A percentile compares a stretch with the other conserved stretches of the same genome.
Evolutionary conservation across 2,113 vertebrate genomes (phyloP).

Genomic region (Ia io): DNA sequence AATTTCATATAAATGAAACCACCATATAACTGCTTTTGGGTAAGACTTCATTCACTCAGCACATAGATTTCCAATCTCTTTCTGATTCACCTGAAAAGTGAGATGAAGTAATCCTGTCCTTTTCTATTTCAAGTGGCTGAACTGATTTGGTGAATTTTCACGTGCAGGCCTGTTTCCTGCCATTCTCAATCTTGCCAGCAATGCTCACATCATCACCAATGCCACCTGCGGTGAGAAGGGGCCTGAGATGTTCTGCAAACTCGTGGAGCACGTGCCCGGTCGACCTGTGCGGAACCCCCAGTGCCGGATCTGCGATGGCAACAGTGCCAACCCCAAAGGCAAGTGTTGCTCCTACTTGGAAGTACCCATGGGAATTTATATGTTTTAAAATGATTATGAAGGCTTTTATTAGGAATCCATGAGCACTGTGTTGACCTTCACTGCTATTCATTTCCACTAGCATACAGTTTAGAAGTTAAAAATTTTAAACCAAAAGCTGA

Average conservation of each 20-base stretch:
- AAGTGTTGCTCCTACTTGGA: conserved; percentile 17
- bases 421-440: neutral
- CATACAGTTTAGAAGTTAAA: neutral
- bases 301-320: conserved; percentile 89
- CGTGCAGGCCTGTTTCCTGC: conserved; percentile 94
- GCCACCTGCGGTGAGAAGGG: conserved; percentile 93
- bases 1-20: neutral
- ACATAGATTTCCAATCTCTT: accelerated
- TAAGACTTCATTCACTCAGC: neutral
- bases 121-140: neutral
- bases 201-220: conserved; percentile 91
- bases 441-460: neutral
- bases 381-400: neutral
- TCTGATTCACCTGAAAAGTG: neutral
- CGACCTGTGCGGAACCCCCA: conserved; percentile 90
- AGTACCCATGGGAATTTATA: accelerated
- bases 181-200: conserved; percentile 95
- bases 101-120: neutral
- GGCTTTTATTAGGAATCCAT: neutral
- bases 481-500: neutral
- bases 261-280: conserved; percentile 95
- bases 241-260: conserved; percentile 95
- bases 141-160: neutral
- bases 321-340: conserved; percentile 90
- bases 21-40: accelerated